A percentile compares a stretch with the other conserved stretches of the same genome.
Conservation (phyloP, 2,888 invertebrate genomes). For the Omphaloscelis lunosa region DNA sequence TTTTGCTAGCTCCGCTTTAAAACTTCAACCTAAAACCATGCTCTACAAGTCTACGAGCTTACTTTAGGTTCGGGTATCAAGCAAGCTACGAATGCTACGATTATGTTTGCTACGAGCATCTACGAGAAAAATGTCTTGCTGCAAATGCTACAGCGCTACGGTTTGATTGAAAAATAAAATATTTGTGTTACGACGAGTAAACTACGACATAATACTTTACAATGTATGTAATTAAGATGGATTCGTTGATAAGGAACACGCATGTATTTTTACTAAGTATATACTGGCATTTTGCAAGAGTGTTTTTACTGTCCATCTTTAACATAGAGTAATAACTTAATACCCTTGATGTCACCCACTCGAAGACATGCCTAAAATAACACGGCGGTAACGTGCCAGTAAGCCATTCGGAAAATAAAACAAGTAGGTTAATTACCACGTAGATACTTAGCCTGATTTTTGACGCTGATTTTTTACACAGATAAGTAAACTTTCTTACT, state of each 20-base stretch:
- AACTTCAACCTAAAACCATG: not conserved
- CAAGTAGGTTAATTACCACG: slow-evolving; percentile 24
- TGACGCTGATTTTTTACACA: slow-evolving; percentile 29
- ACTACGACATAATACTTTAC: not conserved
- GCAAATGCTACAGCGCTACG: not conserved
- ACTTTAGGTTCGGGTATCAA: not conserved
- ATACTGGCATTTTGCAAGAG: not conserved
- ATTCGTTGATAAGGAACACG: not conserved
- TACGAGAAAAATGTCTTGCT: slow-evolving; percentile 4
- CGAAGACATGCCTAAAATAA: slow-evolving; percentile 16
- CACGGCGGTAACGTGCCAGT: slow-evolving; percentile 4
- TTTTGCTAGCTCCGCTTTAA: not conserved
- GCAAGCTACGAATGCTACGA: not conserved
- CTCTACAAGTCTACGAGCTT: not conserved
- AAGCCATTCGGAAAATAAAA: slow-evolving; percentile 28
- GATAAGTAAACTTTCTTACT: slow-evolving; percentile 44
- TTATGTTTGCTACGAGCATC: not conserved
- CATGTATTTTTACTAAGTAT: not conserved
- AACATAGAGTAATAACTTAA: not conserved
- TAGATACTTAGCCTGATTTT: slow-evolving; percentile 12
- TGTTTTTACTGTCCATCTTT: not conserved
- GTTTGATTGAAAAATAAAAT: not conserved
- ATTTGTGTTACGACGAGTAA: not conserved
- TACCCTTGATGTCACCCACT: not conserved
- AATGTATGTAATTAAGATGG: not conserved